Base-by-base conservation (phyloP, 2,113 vertebrate genomes). In the Pyxicephalus adspersus region DNA sequence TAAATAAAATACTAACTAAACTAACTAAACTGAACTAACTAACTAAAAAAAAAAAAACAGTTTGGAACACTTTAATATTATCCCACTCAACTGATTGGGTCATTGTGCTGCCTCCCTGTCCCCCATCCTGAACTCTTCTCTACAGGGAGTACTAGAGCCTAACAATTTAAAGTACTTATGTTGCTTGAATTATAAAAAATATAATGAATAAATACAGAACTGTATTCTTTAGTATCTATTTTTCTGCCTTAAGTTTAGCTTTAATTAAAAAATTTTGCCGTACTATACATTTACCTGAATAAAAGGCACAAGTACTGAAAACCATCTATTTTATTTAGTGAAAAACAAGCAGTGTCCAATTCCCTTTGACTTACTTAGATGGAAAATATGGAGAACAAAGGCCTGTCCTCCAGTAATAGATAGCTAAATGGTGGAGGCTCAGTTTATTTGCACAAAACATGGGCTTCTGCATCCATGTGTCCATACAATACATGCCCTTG, bases 231-330 rank as follows among this genome's bases (percentile, higher is more conserved):
- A 13, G 38, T 45, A 45, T 45, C 38, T 13, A 13, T 45, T 45
- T 45, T 9, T 45, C 3, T 45, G 38, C 38, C 38, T 45, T 8
- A 9, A 6, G 8, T 11, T 45, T 13, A 45, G 38, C 5, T 45
- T 45, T 45, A 45, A 6, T 3, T 66, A 29, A 66, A 4, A 16
- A 20, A 45, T 67, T 20, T 67, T 23, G 22, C 45, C 17, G 45
- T 45, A 67, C 31, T 18, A 8, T 45, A 67, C 34, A 20, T n/a
- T 45, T 5, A 16, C 16, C 8, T 45, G 20, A 66, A 45, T 45
- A 45, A 29, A 66, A 66, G 19, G 31, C 19, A 64, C 63, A 64
- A 29, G 64, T 66, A 23, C 28, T 34, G 20, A 64, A 64, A 34
- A 2, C 9, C 64, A n/a, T 18, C 4, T 11, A 25, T 2, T 34